These are phyloP conservation scores for Lasioglossum figueresi DNA, from an alignment of 2,888 invertebrate genomes.

Conservation along the genomic window DNA sequence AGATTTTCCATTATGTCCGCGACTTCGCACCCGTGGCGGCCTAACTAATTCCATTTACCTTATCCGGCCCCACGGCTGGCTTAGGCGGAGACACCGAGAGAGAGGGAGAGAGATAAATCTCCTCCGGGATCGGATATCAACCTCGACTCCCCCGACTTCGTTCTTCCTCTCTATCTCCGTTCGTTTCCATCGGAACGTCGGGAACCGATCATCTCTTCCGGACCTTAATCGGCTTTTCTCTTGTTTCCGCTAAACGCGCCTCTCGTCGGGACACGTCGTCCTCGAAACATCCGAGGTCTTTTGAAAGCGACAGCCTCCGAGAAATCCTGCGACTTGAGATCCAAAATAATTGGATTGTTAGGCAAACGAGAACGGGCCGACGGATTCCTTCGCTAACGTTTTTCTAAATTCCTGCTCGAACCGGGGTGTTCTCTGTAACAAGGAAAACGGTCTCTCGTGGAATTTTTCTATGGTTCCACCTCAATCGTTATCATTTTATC, in stretches of 20 bases:
- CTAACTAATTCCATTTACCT: constrained; percentile 76
- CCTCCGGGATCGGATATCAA: constrained; percentile 53
- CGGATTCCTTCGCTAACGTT: neutral
- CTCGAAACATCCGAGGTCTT: neutral
- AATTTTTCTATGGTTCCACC: neutral
- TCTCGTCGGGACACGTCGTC: neutral
- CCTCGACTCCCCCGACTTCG: neutral
- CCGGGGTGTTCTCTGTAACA: neutral
- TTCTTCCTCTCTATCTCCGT: constrained; percentile 17
- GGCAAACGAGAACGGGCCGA: neutral
- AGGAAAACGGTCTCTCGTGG: neutral
- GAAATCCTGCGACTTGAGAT: neutral
- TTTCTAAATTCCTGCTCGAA: neutral
- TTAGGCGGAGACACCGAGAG: constrained; percentile 34
- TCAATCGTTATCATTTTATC: neutral
- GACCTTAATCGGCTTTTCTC: constrained; percentile 5
- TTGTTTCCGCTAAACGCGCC: constrained; percentile 1
- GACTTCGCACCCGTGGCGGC: constrained; percentile 72
- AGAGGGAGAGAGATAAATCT: constrained; percentile 54
- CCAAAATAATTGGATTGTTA: constrained; percentile 16
- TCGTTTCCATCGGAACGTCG: constrained; percentile 12
- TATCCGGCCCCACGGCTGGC: constrained; percentile 24
- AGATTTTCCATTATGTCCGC: constrained; percentile 78
- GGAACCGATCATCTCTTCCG: neutral
- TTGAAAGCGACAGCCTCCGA: neutral